Conservation (phyloP, 2,888 invertebrate genomes). For the Drosophila affinis region DNA sequence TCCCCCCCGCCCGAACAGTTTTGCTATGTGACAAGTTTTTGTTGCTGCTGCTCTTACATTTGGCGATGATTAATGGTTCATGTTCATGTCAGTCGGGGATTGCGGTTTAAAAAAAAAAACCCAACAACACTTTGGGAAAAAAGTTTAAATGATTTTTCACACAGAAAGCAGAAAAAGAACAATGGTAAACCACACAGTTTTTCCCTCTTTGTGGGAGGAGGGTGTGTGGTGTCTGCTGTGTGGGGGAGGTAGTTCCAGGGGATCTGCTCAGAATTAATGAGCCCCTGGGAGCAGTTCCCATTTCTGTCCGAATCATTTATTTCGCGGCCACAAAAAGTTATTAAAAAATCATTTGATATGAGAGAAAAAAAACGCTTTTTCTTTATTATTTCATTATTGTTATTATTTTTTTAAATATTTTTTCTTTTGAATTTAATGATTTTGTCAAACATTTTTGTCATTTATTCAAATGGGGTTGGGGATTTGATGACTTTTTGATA, state of each 20-base stretch:
- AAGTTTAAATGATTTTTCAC: conserved; percentile 52
- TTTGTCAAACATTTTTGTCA: conserved; percentile 65
- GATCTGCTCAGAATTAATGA: conserved; percentile 41
- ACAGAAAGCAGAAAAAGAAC: conserved; percentile 30
- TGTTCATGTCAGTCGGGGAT: conserved; percentile 30
- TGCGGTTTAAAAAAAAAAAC: conserved; percentile 39
- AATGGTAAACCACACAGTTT: conserved; percentile 38
- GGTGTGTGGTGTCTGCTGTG: neutral
- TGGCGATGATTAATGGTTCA: conserved; percentile 43
- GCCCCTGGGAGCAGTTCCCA: conserved; percentile 42
- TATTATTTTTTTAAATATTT: conserved; percentile 17
- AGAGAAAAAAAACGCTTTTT: conserved; percentile 20
- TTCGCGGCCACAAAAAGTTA: conserved; percentile 37
- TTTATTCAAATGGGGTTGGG: conserved; percentile 53
- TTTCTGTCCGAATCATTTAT: conserved; percentile 45
- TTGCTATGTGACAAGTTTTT: conserved; percentile 37
- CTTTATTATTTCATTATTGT: conserved; percentile 47
- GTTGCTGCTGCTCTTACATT: conserved; percentile 33
- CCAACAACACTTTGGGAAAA: conserved; percentile 33
- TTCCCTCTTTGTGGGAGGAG: neutral
- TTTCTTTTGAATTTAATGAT: conserved; percentile 58
- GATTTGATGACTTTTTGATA: conserved; percentile 52
- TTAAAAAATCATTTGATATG: conserved; percentile 25
- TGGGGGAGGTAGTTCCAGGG: neutral
- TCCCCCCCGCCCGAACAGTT: neutral